Conservation (phyloP, 2,797 vertebrate genomes). For the Dryobates pubescens region DNA sequence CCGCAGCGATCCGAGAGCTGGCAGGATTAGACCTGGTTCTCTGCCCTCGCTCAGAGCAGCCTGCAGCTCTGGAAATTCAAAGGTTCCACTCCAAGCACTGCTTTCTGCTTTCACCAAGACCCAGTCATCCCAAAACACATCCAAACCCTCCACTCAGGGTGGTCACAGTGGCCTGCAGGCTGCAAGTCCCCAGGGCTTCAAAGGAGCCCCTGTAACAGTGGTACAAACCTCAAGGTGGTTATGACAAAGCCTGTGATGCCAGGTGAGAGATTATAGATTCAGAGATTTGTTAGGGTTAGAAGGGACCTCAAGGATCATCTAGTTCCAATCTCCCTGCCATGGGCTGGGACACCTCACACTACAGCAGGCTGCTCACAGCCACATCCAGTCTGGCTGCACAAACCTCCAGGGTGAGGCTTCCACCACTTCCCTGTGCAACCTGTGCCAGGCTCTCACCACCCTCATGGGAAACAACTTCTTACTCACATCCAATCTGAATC, state of each 20-base stretch:
- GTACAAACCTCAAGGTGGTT: neutral
- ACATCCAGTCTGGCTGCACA: too few species aligned
- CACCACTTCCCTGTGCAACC: too few species aligned
- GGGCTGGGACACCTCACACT: too few species aligned
- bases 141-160: fast-evolving
- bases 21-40: fast-evolving
- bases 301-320: too few species aligned
- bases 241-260: fast-evolving
- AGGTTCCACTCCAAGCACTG: fast-evolving
- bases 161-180: fast-evolving
- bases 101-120: neutral
- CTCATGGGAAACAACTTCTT: too few species aligned
- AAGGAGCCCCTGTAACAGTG: fast-evolving
- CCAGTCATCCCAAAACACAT: neutral
- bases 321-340: too few species aligned
- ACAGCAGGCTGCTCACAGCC: too few species aligned
- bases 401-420: too few species aligned
- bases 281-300: too few species aligned
- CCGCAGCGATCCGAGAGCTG: fast-evolving
- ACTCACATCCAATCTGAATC: too few species aligned
- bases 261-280: neutral
- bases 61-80: neutral
- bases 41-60: neutral
- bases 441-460: too few species aligned
- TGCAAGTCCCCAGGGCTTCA: neutral